These are phyloP conservation scores for Lepus americanus DNA, from an alignment of 2,113 vertebrate species.

Conservation along the genomic window DNA sequence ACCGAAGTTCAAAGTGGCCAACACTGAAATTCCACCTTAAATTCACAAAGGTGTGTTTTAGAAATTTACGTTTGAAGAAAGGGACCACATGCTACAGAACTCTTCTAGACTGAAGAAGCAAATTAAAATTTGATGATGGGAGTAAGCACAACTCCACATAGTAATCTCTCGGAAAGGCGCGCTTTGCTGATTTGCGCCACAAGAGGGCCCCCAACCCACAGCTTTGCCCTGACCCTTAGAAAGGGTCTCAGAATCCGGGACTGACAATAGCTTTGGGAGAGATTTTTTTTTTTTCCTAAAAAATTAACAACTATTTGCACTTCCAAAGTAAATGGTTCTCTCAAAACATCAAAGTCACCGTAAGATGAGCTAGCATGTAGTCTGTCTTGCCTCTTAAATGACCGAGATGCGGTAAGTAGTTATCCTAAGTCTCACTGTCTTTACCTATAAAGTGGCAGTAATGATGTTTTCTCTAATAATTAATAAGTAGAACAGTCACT, in stretches of 20 bases:
- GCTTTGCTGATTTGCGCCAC: not conserved
- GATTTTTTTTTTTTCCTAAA: not conserved
- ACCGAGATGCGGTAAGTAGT: not conserved
- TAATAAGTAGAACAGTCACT: constrained; percentile 34
- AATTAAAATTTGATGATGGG: not conserved
- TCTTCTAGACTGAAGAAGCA: constrained; percentile 15
- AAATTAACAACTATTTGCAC: not conserved
- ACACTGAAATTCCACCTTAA: constrained; percentile 99
- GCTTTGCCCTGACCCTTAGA: not conserved
- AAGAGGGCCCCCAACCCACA: constrained; percentile 20
- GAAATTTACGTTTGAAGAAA: constrained; percentile 70
- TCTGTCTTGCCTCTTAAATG: not conserved
- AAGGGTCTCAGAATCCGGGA: not conserved
- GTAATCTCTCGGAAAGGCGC: not conserved
- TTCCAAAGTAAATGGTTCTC: constrained; percentile 11
- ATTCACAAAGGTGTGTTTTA: constrained; percentile 79
- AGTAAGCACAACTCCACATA: not conserved
- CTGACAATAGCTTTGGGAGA: not conserved
- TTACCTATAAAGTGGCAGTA: not conserved
- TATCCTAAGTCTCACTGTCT: not conserved
- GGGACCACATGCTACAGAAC: constrained; percentile 37
- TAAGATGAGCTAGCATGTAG: not conserved
- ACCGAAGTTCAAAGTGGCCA: constrained; percentile 97
- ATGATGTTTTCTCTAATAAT: not conserved
- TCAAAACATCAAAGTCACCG: not conserved